These are phyloP conservation scores for Lamproptera curius DNA, from an alignment of 2,888 invertebrate species.

Conservation along the genomic window DNA sequence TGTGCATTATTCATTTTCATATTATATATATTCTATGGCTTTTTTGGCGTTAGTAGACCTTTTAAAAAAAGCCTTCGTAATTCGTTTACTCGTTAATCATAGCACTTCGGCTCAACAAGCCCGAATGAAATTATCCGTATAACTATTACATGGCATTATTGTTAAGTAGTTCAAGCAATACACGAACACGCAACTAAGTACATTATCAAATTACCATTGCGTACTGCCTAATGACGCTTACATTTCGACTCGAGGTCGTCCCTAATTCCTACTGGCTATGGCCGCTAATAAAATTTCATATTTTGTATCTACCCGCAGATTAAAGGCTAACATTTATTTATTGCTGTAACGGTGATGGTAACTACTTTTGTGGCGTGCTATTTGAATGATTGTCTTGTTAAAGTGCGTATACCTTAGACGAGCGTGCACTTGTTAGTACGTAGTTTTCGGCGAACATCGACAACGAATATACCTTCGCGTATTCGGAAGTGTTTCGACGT, in stretches of 20 bases:
- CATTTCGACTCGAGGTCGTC: conserved; percentile 16
- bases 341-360: conserved; percentile 14
- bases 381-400: too few relatives aligned
- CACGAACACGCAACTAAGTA: conserved; percentile 4
- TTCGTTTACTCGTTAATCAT: too few relatives aligned
- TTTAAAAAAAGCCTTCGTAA: too few relatives aligned
- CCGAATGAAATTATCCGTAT: background rate
- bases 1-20: too few relatives aligned
- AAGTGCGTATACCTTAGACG: too few relatives aligned
- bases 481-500: too few relatives aligned
- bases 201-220: conserved; percentile 15
- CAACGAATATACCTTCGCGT: too few relatives aligned
- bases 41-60: too few relatives aligned
- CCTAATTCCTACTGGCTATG: conserved; percentile 13
- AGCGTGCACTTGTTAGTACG: too few relatives aligned
- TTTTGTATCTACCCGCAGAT: conserved; percentile 11
- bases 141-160: background rate
- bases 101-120: too few relatives aligned
- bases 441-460: too few relatives aligned
- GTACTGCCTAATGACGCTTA: conserved; percentile 15
- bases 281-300: conserved; percentile 14
- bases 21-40: too few relatives aligned
- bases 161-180: background rate
- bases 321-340: conserved; percentile 18
- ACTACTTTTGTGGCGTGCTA: conserved; percentile 8